Percentiles rank a stretch among this genome's conserved stretches.
These are phyloP conservation scores for Cheirogaleus major DNA, from an alignment of 2,797 vertebrate genomes.

Conservation along the genomic window DNA sequence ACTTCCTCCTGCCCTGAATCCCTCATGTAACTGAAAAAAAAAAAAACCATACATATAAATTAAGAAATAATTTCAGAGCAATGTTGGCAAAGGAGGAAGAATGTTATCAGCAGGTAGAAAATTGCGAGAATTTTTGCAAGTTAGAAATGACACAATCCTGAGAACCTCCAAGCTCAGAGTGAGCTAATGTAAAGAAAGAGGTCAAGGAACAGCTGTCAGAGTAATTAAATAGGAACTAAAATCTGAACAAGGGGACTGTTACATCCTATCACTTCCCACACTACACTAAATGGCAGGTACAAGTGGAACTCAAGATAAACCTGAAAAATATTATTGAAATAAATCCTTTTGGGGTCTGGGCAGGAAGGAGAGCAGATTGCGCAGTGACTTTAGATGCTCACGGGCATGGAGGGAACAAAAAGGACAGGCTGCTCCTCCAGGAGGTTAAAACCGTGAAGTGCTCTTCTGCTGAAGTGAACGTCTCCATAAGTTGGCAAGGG, in stretches of 20 bases:
- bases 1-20: background rate
- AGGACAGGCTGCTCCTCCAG: background rate
- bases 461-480: background rate
- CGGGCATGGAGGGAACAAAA: background rate
- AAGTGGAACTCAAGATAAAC: background rate
- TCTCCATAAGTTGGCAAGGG: background rate
- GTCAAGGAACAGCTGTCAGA: background rate
- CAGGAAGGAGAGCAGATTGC: background rate
- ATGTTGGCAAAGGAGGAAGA: background rate
- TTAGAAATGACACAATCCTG: background rate
- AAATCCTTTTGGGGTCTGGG: background rate
- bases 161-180: background rate
- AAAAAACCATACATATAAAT: accelerated
- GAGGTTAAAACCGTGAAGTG: background rate
- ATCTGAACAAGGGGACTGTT: background rate
- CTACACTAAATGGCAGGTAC: background rate
- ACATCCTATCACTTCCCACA: background rate
- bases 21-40: background rate
- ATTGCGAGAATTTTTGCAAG: constrained; percentile 1
- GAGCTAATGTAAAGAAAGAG: background rate
- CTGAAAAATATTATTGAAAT: background rate
- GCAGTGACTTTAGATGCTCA: background rate
- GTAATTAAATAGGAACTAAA: background rate
- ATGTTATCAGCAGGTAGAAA: background rate
- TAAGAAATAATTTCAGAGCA: background rate